phyloP scores from a whole-genome alignment of 2,888 invertebrate species.

The Eupsilia transversa region DNA sequence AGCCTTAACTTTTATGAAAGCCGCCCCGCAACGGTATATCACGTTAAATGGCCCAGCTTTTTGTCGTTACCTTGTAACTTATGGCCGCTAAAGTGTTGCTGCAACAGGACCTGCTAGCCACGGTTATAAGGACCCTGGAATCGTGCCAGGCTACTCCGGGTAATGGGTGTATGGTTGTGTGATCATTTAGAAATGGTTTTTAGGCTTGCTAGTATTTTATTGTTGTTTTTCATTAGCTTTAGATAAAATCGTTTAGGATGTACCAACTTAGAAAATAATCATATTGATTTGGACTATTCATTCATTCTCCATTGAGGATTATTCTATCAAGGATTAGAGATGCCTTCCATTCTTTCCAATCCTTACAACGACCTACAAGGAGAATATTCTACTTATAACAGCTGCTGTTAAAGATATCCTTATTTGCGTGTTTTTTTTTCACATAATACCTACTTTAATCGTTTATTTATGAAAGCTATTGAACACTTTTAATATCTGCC shows the following conservation, averaged over 20 bases:
- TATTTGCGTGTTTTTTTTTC: not conserved
- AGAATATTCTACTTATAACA: not conserved
- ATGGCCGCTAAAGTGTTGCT: conserved; percentile 72
- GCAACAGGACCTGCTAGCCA: conserved; percentile 61
- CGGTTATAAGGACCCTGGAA: conserved; percentile 54
- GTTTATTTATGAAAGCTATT: too few relatives aligned
- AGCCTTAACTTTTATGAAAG: conserved; percentile 83
- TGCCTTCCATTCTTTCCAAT: not conserved
- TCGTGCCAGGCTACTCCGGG: conserved; percentile 35
- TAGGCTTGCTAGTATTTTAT: not conserved
- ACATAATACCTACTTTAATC: too few relatives aligned
- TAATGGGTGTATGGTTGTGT: conserved; percentile 37
- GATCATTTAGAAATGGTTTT: conserved; percentile 18
- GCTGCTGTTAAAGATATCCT: not conserved
- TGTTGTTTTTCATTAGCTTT: not conserved
- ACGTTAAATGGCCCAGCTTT: conserved; percentile 86
- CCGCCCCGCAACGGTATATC: conserved; percentile 82
- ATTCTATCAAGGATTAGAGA: not conserved
- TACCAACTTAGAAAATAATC: too few relatives aligned
- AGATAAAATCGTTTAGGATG: not conserved
- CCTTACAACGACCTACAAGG: not conserved
- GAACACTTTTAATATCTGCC: too few relatives aligned
- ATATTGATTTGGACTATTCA: not conserved
- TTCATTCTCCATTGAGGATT: not conserved
- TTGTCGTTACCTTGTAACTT: conserved; percentile 87